Evolutionary conservation across 2,888 invertebrate species (phyloP), one percentile per base, ranked within the genome.

Genomic region (Spialia ferax): DNA sequence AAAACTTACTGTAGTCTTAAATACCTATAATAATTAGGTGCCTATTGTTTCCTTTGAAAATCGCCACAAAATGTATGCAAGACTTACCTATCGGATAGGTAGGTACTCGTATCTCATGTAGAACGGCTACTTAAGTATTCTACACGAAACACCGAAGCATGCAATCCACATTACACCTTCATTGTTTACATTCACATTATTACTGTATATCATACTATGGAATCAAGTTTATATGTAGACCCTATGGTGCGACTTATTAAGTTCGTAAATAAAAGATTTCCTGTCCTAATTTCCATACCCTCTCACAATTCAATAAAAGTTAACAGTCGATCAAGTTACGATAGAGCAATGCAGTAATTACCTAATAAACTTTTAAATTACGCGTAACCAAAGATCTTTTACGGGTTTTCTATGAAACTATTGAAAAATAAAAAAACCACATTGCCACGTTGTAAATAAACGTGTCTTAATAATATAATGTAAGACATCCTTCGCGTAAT

Each of bases 61-160:
- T 52, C 11, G 52, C 23, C 52, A 26, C 23, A 23, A 52, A 52
- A 52, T 23, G 23, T n/a, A 52, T 52, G n/a, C 52, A 52, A 52
- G 52, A 52, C 52, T 13, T 52, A 52, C 52, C 22, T 52, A 52
- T 23, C 23, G 26, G 59, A 65, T 29, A 54, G 65, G n/a, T n/a
- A n/a, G n/a, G n/a, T n/a, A n/a, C n/a, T n/a, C n/a, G n/a, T n/a
- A n/a, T n/a, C 50, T 52, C 65, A 59, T 42, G 52, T 65, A 52
- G 54, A 60, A 29, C 45, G 52, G 23, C 65, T 60, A 65, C 52
- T 66, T 60, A 66, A 29, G 60, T 66, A 66, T 66, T 66, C 66
- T 20, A 45, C 60, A 60, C 66, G 45, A 29, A 66, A 20, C 66
- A 20, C 18, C 20, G 15, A 5, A 52, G 55, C 66, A 66, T 45